Evolutionary conservation across 2,797 vertebrate species (phyloP), one percentile per base, ranked within the genome.

Genomic region (Karalla daura): DNA sequence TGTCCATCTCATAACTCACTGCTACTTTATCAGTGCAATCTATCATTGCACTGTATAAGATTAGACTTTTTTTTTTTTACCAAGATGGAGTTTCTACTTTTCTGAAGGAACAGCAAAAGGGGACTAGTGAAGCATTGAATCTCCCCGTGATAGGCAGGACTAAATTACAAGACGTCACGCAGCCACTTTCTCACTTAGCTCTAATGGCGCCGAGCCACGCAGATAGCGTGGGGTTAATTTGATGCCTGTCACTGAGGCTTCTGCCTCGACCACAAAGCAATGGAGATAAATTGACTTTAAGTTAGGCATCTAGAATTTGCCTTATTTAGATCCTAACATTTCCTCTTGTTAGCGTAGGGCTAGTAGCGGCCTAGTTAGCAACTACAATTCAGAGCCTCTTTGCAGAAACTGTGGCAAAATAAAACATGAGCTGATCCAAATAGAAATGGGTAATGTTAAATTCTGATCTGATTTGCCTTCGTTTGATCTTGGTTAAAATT

Each of bases 1-100:
- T 46, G 50, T 76, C 77, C 13, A 7, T 76, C 76, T 86, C 73
- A 79, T 70, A 78, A 88, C 78, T 83, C 83, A 86, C 20, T 62
- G 62, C 36, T 52, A 20, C 51, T 32, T 72, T 77, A 72, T 88
- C 70, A 62, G 59, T 33, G 50, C 21, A 2, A 78, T 86, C 54
- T 78, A 68, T 88, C 64, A 77, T 77, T 66, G 76, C 64, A 21
- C 58, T 55, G 63, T 56, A 77, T 70, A 74, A 40, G 72, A 73
- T 76, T 63, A 69, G 35, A 78, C 50, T 69, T 55, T 40, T 33
- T 50, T 52, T 72, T 51, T 71, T 75, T 64, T 76, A 72, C 27
- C 49, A 36, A 35, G 46, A 41, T 41, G 24, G 5, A 30, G 51
- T 67, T 59, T 55, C 20, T 62, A 33, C 2, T 35, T 55, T 73